These are phyloP conservation scores for Temnothorax unifasciatus DNA, from an alignment of 2,888 invertebrate species.

Conservation along the genomic window DNA sequence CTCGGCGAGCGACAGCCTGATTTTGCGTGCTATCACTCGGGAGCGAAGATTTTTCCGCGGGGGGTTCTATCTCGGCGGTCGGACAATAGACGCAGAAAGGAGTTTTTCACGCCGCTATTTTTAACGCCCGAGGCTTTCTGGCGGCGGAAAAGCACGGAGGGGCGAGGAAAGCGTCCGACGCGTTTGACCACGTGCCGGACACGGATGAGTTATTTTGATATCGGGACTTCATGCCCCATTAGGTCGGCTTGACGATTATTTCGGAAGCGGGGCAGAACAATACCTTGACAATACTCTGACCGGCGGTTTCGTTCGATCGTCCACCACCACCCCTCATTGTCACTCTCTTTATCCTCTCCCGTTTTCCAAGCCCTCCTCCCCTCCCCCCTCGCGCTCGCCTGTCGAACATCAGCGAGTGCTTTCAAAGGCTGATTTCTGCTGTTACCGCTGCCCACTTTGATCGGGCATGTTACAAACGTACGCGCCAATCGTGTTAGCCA, in stretches of 20 bases:
- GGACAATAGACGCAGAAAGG: slow-evolving; percentile 74
- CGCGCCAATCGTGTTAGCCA: slow-evolving; percentile 33
- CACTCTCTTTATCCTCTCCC: slow-evolving; percentile 40
- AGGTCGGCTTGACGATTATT: slow-evolving; percentile 83
- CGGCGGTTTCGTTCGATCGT: slow-evolving; percentile 68
- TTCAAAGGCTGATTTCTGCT: slow-evolving; percentile 51
- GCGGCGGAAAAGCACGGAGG: slow-evolving; percentile 46
- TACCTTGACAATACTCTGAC: slow-evolving; percentile 84
- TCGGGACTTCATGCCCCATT: slow-evolving; percentile 85
- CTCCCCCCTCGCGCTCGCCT: neutral
- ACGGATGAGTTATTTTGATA: slow-evolving; percentile 84
- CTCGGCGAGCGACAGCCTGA: slow-evolving; percentile 20
- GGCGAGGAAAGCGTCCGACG: slow-evolving; percentile 58
- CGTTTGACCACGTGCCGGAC: slow-evolving; percentile 76
- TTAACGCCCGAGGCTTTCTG: slow-evolving; percentile 66
- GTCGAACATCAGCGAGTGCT: slow-evolving; percentile 39
- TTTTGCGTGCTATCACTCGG: slow-evolving; percentile 50
- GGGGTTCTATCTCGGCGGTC: slow-evolving; percentile 66
- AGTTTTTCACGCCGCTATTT: slow-evolving; percentile 74
- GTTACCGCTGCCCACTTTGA: slow-evolving; percentile 43
- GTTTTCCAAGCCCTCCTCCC: neutral
- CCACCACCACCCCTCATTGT: slow-evolving; percentile 57
- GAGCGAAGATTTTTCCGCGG: slow-evolving; percentile 66
- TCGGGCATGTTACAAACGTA: slow-evolving; percentile 33
- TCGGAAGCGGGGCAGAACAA: slow-evolving; percentile 81